phyloP scores from a whole-genome alignment of 2,113 vertebrate species.

The Kryptolebias marmoratus region DNA sequence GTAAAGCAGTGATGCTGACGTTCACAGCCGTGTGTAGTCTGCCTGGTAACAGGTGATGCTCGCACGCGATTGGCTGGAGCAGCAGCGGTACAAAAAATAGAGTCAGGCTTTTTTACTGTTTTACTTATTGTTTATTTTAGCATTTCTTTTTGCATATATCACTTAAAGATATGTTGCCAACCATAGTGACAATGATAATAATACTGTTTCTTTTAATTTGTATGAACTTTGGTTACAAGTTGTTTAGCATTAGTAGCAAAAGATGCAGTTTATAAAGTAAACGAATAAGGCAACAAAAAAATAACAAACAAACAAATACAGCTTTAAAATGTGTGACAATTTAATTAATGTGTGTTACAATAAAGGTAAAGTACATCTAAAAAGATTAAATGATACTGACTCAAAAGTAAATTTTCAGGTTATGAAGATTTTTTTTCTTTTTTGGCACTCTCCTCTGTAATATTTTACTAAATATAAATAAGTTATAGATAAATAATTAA shows the following conservation, averaged over 20 bases:
- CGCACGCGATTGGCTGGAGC: slow-evolving; percentile 33
- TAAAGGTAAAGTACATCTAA: too few species aligned
- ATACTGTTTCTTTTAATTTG: neutral
- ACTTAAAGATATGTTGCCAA: rapidly evolving
- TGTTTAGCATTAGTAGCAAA: neutral
- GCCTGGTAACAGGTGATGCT: slow-evolving; percentile 53
- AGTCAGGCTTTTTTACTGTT: neutral
- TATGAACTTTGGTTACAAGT: neutral
- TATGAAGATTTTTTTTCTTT: too few species aligned
- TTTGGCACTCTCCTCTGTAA: too few species aligned
- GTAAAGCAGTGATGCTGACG: neutral
- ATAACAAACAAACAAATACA: too few species aligned
- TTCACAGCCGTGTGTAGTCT: slow-evolving; percentile 4
- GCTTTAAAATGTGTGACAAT: too few species aligned
- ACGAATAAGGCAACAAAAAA: too few species aligned
- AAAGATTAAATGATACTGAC: too few species aligned
- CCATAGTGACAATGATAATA: neutral
- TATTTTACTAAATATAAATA: too few species aligned
- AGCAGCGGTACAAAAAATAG: neutral
- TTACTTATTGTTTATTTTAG: neutral
- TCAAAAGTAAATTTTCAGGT: too few species aligned
- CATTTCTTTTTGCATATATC: neutral
- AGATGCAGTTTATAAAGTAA: too few species aligned
- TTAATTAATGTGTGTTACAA: too few species aligned
- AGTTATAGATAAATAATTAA: too few species aligned